phyloP scores from a whole-genome alignment of 2,888 invertebrate species.

The Gymnoscelis rufifasciata region DNA sequence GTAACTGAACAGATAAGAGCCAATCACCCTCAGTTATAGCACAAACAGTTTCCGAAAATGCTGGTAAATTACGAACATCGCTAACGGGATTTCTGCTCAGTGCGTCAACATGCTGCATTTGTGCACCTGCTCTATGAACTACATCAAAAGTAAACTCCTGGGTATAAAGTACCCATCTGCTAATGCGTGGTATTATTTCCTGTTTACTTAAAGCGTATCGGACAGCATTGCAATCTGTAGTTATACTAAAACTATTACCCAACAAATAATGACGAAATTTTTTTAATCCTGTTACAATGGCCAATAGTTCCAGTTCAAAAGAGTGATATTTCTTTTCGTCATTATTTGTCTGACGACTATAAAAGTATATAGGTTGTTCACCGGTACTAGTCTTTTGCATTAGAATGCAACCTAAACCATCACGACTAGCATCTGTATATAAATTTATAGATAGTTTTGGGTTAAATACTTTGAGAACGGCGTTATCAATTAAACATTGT shows the following conservation, averaged over 20 bases:
- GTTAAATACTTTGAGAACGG: background rate
- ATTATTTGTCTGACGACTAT: conserved; percentile 10
- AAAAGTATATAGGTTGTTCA: conserved; percentile 11
- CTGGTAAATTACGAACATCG: background rate
- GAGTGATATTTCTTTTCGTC: conserved; percentile 13
- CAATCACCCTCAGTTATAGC: background rate
- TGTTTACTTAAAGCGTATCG: conserved; percentile 21
- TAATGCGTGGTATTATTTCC: conserved; percentile 31
- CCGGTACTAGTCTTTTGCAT: background rate
- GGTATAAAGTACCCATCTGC: conserved; percentile 31
- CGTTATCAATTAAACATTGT: background rate
- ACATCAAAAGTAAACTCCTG: conserved; percentile 27
- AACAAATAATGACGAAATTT: conserved; percentile 4
- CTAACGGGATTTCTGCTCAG: conserved; percentile 5
- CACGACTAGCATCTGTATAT: conserved; percentile 4
- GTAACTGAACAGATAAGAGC: conserved; percentile 19
- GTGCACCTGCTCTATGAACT: conserved; percentile 21
- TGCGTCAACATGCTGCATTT: conserved; percentile 23
- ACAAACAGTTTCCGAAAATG: background rate
- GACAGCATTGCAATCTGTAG: conserved; percentile 2
- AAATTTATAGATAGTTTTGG: background rate
- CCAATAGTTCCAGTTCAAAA: conserved; percentile 33
- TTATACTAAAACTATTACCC: background rate
- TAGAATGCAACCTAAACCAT: background rate
- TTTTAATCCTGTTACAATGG: background rate